Base-by-base conservation (phyloP, 2,797 vertebrate species). In the Pseudotriccus pelzelni region DNA sequence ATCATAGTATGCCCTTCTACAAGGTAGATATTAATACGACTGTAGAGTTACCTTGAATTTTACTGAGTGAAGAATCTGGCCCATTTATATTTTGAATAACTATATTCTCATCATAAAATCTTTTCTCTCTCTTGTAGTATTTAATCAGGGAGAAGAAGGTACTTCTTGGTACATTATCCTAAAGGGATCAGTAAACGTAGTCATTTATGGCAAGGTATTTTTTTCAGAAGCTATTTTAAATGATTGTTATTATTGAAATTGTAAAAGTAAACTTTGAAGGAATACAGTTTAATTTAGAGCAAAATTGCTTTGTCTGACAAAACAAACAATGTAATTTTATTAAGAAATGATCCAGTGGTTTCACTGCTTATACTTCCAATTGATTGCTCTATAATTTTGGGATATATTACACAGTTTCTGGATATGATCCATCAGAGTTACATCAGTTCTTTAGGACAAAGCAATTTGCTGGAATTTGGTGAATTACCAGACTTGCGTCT, bases 151-250 rank as follows among this genome's bases (percentile, higher is more conserved):
- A 63, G 99, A 99, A 98, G 99, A 99, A 97, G 99, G 99, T 56
- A 99, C 99, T 67, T 99, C 99, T 37, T 99, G 99, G 99, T 99
- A 99, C 98, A 99, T 99, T 97, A 99, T 99, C 96, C 98, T 99
- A 74, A 99, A 99, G 97, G 99, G 99, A 96, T 99, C 99, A 1
- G 99, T 99, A 94, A 99, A 99, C 23, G 99, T 99, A 84, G 99
- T 99, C 97, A 99, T 99, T 98, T 99, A 99, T 94, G 99, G 99
- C 93, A 99, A 99, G 98, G 99, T 99, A 98, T 49, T 90, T 92
- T 84, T 94, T 95, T 94, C 91, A 91, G 78, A 87, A 94, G 37
- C 39, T 49, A 78, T 96, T 90, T 95, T 79, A 55, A 86, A 32
- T 80, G 82, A 82, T 87, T 89, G 82, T 96, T 96, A 76, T 53